Base-by-base conservation (phyloP, 2,888 invertebrate genomes). In the Cerastis leucographa region DNA sequence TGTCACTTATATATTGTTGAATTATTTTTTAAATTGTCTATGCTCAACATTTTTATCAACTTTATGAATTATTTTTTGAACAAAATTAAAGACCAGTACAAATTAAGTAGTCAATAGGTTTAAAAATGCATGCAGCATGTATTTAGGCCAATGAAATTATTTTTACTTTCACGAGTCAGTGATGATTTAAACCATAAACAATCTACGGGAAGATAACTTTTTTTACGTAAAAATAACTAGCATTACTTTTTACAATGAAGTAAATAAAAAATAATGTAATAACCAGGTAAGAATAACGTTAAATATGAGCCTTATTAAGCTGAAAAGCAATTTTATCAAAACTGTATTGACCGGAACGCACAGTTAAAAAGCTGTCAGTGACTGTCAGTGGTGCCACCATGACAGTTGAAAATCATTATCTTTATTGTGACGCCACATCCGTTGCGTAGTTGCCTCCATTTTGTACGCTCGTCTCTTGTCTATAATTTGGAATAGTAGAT, bases 401-500 rank as follows among this genome's bases (percentile, higher is more conserved):
- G 75, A 66, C 70, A 73, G 76, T 49, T 65, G n/a, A 62, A 62
- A 83, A 79, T 71, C 49, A 42, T 51, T 79, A 76, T 76, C 71
- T 70, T 51, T 62, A 56, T 59, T 44, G 56, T 82, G 88, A 86
- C 88, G 91, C 88, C 85, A 85, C 66, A 76, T 87, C 89, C 87
- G 87, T 86, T 83, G 78, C 76, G 51, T 78, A 80, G 80, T 87
- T 85, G 90, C 91, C 93, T 94, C 96, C 96, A 96, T 96, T 94
- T 96, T 95, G 92, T 89, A 90, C 90, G 90, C 91, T 91, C 91
- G 91, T 94, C 93, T 94, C 93, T 96, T 96, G 96, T 97, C 96
- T 96, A 96, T 96, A 94, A 94, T 94, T 95, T 94, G 76, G 92
- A 93, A 95, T 78, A 56, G 76, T 96, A 96, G 96, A 94, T 94